phyloP scores from a whole-genome alignment of 2,888 invertebrate species.

The Proisotoma minuta region DNA sequence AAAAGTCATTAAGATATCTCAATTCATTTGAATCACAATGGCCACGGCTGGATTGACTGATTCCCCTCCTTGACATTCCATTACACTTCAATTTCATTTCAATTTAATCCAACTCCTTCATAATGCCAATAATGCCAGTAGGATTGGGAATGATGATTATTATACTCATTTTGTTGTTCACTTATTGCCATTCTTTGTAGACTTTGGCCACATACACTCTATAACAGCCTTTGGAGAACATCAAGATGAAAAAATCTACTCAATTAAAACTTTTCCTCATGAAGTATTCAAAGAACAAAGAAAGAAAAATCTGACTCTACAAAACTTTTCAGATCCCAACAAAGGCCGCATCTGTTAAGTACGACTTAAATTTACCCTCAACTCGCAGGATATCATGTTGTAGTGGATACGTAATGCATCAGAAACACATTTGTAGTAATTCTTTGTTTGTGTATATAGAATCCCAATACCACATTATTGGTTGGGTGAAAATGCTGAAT shows the following conservation, averaged over 20 bases:
- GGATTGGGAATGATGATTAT: not conserved
- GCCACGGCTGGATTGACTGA: not conserved
- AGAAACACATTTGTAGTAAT: too few relatives aligned
- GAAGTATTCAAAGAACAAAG: constrained; percentile 7
- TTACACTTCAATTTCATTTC: constrained; percentile 19
- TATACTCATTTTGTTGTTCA: not conserved
- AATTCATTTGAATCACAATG: constrained; percentile 9
- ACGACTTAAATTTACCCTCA: not conserved
- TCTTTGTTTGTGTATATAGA: not conserved
- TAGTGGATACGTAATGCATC: not conserved
- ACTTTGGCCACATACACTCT: not conserved
- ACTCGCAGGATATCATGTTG: not conserved
- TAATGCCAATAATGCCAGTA: not conserved
- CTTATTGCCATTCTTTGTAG: not conserved
- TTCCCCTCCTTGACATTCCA: constrained; percentile 15
- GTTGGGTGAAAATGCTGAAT: not conserved
- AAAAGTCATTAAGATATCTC: constrained; percentile 11
- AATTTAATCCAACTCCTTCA: constrained; percentile 1
- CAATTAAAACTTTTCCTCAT: constrained; percentile 15
- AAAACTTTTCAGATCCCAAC: not conserved
- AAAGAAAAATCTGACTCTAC: not conserved
- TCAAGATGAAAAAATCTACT: constrained; percentile 12
- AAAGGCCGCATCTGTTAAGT: not conserved
- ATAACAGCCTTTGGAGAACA: too few relatives aligned
- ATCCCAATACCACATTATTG: constrained; percentile 3